Percentiles rank a stretch among this genome's conserved stretches.
These are phyloP conservation scores for Grapholita molesta DNA, from an alignment of 1,140 invertebrate species.

Conservation along the genomic window DNA sequence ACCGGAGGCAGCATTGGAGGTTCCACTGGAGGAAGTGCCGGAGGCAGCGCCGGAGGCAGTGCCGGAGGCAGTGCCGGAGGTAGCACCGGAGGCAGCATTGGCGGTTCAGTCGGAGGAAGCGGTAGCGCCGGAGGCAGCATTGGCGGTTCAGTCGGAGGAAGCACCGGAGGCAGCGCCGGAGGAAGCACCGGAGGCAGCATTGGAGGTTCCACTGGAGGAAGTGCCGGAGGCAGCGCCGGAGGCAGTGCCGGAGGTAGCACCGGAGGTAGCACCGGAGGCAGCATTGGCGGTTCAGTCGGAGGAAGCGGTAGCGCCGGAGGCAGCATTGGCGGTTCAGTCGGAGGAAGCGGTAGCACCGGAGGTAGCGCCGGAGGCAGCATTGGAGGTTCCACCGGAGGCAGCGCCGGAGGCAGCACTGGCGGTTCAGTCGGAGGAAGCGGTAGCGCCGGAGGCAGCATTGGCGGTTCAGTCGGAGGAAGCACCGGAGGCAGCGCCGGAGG, in stretches of 20 bases:
- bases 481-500: background rate
- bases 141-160: background rate
- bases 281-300: background rate
- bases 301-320: background rate
- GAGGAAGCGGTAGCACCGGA: too few species aligned
- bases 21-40: background rate
- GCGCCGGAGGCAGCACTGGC: too few species aligned
- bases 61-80: too few species aligned
- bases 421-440: background rate
- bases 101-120: too few species aligned
- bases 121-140: background rate
- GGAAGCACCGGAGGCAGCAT: background rate
- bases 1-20: too few species aligned
- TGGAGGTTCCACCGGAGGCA: too few species aligned
- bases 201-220: too few species aligned
- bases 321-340: background rate
- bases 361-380: too few species aligned
- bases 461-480: too few species aligned
- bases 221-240: too few species aligned
- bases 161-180: background rate
- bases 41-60: background rate
- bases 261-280: background rate
- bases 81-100: background rate
- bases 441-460: background rate
- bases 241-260: background rate